phyloP scores from a whole-genome alignment of 2,888 invertebrate species.

The Cyrtodaria siliqua region DNA sequence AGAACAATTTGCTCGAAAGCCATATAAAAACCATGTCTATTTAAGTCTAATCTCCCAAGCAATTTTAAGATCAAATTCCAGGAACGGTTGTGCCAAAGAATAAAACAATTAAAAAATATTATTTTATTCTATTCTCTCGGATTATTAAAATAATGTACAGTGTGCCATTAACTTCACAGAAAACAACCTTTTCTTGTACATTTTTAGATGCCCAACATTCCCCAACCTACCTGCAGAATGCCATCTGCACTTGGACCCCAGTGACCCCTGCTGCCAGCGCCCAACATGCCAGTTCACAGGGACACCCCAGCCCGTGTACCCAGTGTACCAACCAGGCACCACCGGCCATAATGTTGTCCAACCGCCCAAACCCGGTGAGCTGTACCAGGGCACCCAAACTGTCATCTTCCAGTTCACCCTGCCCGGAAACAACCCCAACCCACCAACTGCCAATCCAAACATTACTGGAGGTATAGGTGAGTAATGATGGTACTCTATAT shows the following conservation, averaged over 20 bases:
- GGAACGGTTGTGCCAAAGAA: too few species aligned
- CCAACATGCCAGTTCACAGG: constrained; percentile 71
- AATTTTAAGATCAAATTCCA: too few species aligned
- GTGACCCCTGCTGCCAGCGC: constrained; percentile 74
- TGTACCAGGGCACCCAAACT: constrained; percentile 68
- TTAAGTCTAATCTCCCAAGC: too few species aligned
- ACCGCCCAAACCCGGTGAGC: constrained; percentile 66
- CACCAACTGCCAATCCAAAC: constrained; percentile 53
- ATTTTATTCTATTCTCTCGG: too few species aligned
- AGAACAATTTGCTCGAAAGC: too few species aligned
- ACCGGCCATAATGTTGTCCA: constrained; percentile 69
- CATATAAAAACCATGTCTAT: too few species aligned
- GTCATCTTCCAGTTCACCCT: constrained; percentile 53
- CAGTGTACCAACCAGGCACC: constrained; percentile 67
- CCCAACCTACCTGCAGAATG: constrained; percentile 70
- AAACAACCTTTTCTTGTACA: too few species aligned
- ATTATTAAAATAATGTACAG: too few species aligned
- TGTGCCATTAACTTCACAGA: too few species aligned
- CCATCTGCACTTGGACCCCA: constrained; percentile 66
- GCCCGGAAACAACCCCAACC: constrained; percentile 50
- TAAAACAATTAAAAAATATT: too few species aligned
- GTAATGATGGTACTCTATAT: constrained; percentile 5
- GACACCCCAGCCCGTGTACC: constrained; percentile 66
- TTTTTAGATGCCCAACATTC: constrained; percentile 74
- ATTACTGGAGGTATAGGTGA: constrained; percentile 69